Evolutionary conservation across 2,888 invertebrate species (phyloP), one percentile per base, ranked within the genome.

Genomic region (Plebejus argus): DNA sequence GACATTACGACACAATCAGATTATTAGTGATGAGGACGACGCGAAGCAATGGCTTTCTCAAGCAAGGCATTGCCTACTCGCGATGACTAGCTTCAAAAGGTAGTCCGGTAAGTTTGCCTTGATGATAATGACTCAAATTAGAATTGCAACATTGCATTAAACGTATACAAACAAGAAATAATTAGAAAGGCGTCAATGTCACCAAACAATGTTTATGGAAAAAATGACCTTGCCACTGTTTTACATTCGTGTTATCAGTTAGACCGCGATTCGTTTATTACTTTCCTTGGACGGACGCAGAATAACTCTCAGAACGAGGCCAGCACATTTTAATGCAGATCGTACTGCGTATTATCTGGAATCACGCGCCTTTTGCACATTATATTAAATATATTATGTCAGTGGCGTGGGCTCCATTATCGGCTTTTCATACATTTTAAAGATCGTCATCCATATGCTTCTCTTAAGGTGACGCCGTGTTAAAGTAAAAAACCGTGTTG

Each of bases 181-280:
- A 49, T 39, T 74, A 28, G 74, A 74, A 74, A 74, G 49, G 74
- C 49, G 74, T 28, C 74, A 74, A 28, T 53, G 74, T 53, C 20
- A 45, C 20, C 45, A 53, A 53, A 23, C 15, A 23, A 53, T 28
- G 23, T 49, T 53, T 18, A 33, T 33, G 23, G 12, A 66, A 66
- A 61, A 23, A 53, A 74, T 74, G 74, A 74, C 74, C 74, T 74
- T 74, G 74, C 15, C 28, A 66, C 66, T 33, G 66, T 66, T 66
- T 28, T 18, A 33, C 66, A 33, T 66, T 72, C 53, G 18, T 15
- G 28, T 66, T 66, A 61, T 70, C 70, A 35, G 70, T 70, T 45
- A 53, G 49, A 74, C 49, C 53, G 23, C 49, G 74, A 72, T 5
- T 39, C 23, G 12, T 39, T 74, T 74, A 53, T 49, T 45, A 53